Conservation (phyloP, 2,888 invertebrate species). For the Tuta absoluta region DNA sequence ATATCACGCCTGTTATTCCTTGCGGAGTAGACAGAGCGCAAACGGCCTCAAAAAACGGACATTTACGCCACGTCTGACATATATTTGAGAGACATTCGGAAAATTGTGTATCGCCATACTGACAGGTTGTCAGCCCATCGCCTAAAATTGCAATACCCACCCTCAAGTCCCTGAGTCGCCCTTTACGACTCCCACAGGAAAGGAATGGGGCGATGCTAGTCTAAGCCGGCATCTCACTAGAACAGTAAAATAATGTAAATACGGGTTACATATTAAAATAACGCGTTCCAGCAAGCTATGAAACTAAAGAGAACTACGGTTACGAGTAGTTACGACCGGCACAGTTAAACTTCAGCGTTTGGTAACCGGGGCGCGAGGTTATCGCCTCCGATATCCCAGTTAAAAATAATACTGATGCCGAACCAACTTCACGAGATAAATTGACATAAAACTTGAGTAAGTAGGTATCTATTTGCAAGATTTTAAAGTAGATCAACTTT, state of each 20-base stretch:
- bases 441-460: slow-evolving; percentile 7
- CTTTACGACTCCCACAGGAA: no score
- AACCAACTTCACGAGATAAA: neutral
- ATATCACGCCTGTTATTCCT: no score
- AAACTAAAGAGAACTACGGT: neutral
- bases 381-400: slow-evolving; percentile 55
- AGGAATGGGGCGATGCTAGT: no score
- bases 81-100: no score
- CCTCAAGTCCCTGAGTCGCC: no score
- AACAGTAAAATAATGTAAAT: no score
- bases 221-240: neutral
- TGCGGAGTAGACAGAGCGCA: no score
- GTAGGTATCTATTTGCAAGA: neutral
- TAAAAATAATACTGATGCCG: slow-evolving; percentile 48
- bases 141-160: no score
- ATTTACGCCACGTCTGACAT: no score
- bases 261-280: neutral
- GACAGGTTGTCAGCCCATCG: no score
- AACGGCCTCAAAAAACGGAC: no score
- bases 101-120: no score
- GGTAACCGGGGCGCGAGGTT: slow-evolving; percentile 51
- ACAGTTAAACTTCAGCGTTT: slow-evolving; percentile 40
- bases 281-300: neutral
- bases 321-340: slow-evolving; percentile 32
- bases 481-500: neutral